These are phyloP conservation scores for Chloropsis cyanopogon DNA, from an alignment of 2,113 vertebrate species.

Conservation along the genomic window DNA sequence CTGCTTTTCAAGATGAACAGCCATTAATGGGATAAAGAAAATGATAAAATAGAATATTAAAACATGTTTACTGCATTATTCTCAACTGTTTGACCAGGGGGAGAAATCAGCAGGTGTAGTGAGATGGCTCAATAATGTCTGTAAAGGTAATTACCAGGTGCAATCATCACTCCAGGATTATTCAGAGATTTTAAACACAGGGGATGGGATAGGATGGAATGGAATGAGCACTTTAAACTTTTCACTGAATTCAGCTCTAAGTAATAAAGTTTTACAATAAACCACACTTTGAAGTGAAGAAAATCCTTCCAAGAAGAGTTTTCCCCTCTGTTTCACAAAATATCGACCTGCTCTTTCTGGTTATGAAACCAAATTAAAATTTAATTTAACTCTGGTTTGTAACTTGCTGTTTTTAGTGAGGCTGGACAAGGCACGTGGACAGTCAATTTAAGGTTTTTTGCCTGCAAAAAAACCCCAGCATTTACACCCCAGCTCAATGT, in stretches of 20 bases:
- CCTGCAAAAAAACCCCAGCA: neutral
- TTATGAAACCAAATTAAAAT: neutral
- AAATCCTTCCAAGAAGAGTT: neutral
- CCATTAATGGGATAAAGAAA: neutral
- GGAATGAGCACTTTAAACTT: neutral
- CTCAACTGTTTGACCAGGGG: neutral
- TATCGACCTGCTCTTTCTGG: neutral
- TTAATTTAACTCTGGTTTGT: neutral
- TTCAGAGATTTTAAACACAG: neutral
- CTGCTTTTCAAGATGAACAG: neutral
- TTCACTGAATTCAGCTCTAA: neutral
- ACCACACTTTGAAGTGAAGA: neutral
- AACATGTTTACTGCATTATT: neutral
- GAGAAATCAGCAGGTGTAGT: neutral
- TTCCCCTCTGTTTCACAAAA: neutral
- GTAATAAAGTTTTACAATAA: neutral
- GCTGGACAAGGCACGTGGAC: neutral
- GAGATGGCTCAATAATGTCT: neutral
- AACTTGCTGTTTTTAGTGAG: neutral
- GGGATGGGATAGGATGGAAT: neutral
- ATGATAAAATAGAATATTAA: neutral
- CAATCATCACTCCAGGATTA: neutral
- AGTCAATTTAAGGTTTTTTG: neutral
- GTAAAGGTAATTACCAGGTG: neutral
- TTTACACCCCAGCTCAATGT: neutral